phyloP scores from a whole-genome alignment of 2,797 vertebrate species.

The Melanotaenia pygmaea region DNA sequence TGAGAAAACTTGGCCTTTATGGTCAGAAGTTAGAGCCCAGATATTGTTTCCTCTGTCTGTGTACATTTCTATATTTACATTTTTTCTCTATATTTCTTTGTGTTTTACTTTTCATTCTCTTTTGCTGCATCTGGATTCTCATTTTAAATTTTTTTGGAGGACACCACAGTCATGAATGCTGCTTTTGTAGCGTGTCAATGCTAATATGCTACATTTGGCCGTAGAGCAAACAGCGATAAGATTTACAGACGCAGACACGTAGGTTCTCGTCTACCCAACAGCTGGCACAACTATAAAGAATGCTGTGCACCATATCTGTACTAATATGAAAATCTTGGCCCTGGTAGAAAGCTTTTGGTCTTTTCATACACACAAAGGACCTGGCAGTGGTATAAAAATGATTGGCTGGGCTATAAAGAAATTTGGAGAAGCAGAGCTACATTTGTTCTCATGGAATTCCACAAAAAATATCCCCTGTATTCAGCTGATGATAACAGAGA shows the following conservation, averaged over 20 bases:
- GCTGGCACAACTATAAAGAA: slow-evolving; percentile 50
- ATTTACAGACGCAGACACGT: slow-evolving; percentile 42
- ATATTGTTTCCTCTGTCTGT: not conserved
- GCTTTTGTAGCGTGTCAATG: slow-evolving; percentile 45
- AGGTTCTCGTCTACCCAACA: slow-evolving; percentile 20
- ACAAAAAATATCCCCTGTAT: not conserved
- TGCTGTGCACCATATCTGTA: slow-evolving; percentile 36
- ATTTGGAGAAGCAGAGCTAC: slow-evolving; percentile 21
- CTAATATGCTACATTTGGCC: slow-evolving; percentile 43
- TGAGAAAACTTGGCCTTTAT: too few relatives aligned
- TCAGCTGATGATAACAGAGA: slow-evolving; percentile 4
- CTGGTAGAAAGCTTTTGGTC: slow-evolving; percentile 34
- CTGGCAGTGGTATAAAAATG: slow-evolving; percentile 9
- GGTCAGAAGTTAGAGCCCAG: too few relatives aligned
- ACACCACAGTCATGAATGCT: slow-evolving; percentile 14
- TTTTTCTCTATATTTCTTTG: not conserved
- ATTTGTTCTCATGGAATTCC: slow-evolving; percentile 15
- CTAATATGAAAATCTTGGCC: slow-evolving; percentile 51
- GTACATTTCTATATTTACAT: not conserved
- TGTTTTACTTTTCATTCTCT: slow-evolving; percentile 2
- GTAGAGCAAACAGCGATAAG: slow-evolving; percentile 48
- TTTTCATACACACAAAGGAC: slow-evolving; percentile 43
- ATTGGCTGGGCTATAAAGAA: slow-evolving; percentile 48
- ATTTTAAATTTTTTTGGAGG: slow-evolving; percentile 20
- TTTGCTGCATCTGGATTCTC: slow-evolving; percentile 17